Base-by-base conservation (phyloP, 2,888 invertebrate genomes). In the Xestia sexstrigata region DNA sequence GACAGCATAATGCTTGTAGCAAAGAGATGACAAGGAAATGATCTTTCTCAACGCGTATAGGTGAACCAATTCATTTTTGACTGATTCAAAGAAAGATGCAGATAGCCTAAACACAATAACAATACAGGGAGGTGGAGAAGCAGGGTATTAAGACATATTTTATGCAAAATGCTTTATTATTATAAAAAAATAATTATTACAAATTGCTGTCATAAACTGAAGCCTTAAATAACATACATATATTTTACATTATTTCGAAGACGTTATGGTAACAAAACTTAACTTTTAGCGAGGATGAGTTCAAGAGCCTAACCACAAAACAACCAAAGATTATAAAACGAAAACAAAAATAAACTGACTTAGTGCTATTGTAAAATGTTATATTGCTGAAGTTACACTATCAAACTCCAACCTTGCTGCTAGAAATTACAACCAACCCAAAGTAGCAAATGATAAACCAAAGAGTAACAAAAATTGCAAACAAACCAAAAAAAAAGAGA, bases 281-380 rank as follows among this genome's bases (percentile, higher is more conserved):
- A 82, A 79, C 65, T 74, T 77, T 79, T 80, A 83, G 73, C 88
- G 89, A 90, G 93, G 90, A 89, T 90, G 92, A 92, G 94, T 91
- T 95, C 94, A 95, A 95, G 95, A 95, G 93, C 93, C 91, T 95
- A 95, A 95, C 94, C 79, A 83, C 72, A 79, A 15, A 39, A 1
- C 70, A 68, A 70, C 0, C n/a, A 63, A 63, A 23, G 6, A 26
- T 30, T 39, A 26, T 45, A 63, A 49, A 52, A 65, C n/a, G 35
- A 58, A 66, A 23, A n/a, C 1, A 45, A 78, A 26, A 60, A 58
- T 20, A 65, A 63, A 26, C 26, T 60, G 58, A 39, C 11, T 45
- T 39, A 17, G 45, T 63, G 67, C 49, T 49, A 70, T 70, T 73
- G 45, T 39, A 17, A 39, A 55, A 55, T 70, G 65, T 55, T 39